A percentile compares a stretch with the other conserved stretches of the same genome.
Evolutionary conservation across 1,140 invertebrate species (phyloP).

Genomic region (Plodia interpunctella): DNA sequence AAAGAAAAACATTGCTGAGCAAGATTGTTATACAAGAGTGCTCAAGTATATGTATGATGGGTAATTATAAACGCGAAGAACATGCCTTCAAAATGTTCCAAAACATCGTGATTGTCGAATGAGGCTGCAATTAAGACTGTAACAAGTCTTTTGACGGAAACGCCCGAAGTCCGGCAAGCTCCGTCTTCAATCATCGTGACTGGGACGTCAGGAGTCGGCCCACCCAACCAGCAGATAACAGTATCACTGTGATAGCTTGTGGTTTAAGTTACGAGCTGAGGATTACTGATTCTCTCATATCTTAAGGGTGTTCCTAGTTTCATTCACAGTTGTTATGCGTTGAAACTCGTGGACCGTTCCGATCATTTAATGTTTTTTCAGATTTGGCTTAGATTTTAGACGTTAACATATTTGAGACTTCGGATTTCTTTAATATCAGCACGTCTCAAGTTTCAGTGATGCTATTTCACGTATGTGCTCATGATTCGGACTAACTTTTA

Average conservation of each 20-base stretch:
- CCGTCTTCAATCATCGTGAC: conserved; percentile 5
- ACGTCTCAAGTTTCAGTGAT: too few species aligned
- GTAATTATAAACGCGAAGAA: neutral
- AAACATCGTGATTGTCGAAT: conserved; percentile 1
- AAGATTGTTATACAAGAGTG: too few species aligned
- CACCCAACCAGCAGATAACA: conserved; percentile 3
- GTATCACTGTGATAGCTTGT: conserved; percentile 4
- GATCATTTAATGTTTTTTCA: too few species aligned
- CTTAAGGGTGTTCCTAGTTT: too few species aligned
- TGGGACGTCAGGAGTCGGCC: neutral
- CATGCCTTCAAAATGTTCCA: neutral
- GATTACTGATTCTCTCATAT: neutral
- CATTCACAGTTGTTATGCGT: too few species aligned
- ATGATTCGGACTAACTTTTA: too few species aligned
- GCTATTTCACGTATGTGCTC: neutral
- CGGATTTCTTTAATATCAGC: too few species aligned
- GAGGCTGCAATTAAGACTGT: neutral
- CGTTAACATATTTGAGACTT: too few species aligned
- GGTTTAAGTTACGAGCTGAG: neutral
- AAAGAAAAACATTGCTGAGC: too few species aligned
- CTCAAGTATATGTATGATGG: neutral
- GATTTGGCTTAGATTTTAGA: too few species aligned
- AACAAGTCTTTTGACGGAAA: conserved; percentile 7
- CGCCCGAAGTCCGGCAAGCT: neutral
- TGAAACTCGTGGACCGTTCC: too few species aligned